These are phyloP conservation scores for Alosa alosa DNA, from an alignment of 2,113 vertebrate genomes.

Conservation along the genomic window DNA sequence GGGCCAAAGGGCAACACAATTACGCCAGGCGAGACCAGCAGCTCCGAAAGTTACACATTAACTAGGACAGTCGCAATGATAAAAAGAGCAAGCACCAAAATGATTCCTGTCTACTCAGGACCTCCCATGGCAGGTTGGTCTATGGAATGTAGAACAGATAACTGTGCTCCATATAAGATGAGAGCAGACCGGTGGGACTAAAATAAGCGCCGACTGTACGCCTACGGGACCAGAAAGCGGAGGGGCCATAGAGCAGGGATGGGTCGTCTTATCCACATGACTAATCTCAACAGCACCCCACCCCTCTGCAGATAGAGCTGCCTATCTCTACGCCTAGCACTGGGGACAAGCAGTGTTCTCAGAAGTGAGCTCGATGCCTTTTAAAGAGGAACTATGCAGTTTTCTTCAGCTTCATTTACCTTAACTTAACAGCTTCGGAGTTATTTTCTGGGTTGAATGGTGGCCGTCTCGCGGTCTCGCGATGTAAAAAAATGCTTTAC, in stretches of 20 bases:
- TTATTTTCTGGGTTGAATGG: too few species aligned
- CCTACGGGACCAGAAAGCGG: background rate
- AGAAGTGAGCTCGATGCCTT: too few species aligned
- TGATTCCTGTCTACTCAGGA: background rate
- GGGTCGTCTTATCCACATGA: background rate
- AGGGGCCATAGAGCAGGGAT: background rate
- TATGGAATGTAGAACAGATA: background rate
- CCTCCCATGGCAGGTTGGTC: background rate
- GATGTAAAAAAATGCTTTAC: too few species aligned
- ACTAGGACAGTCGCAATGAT: background rate
- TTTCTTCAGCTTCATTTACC: too few species aligned
- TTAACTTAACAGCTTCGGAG: too few species aligned
- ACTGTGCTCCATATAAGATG: background rate
- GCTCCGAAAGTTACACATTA: background rate
- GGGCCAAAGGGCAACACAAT: conserved; percentile 7
- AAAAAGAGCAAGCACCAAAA: background rate
- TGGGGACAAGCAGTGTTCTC: too few species aligned
- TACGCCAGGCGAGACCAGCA: background rate
- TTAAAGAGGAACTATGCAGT: too few species aligned
- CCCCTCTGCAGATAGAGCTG: background rate
- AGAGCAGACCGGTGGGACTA: background rate
- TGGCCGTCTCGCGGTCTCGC: too few species aligned
- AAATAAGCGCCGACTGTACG: background rate
- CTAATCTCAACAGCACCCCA: background rate
- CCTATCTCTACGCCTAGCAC: background rate